phyloP scores from a whole-genome alignment of 1,140 invertebrate species.

The Drosophila bocqueti region DNA sequence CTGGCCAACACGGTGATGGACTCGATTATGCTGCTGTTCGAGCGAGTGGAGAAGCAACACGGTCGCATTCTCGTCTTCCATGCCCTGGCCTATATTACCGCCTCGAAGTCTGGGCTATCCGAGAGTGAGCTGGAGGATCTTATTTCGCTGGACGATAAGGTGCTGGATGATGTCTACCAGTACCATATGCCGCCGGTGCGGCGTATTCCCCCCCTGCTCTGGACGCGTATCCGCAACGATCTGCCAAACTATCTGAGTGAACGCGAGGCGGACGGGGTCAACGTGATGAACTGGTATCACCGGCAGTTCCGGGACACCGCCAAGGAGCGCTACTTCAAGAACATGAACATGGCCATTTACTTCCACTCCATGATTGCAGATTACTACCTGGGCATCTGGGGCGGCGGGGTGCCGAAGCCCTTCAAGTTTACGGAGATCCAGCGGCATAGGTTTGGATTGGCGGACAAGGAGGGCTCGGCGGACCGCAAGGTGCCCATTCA shows the following conservation, averaged over 20 bases:
- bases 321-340: slow-evolving; percentile 97
- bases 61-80: slow-evolving; percentile 97
- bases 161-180: slow-evolving; percentile 99
- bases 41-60: slow-evolving; percentile 97
- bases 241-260: slow-evolving; percentile 98
- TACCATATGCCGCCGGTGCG: slow-evolving; percentile 98
- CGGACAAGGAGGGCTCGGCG: slow-evolving; percentile 96
- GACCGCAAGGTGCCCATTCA: slow-evolving; percentile 98
- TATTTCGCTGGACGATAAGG: slow-evolving; percentile 97
- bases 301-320: slow-evolving; percentile 97
- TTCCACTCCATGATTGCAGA: slow-evolving; percentile 99
- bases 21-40: slow-evolving; percentile 98
- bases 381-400: slow-evolving; percentile 98
- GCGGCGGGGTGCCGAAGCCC: slow-evolving; percentile 96
- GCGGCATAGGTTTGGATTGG: slow-evolving; percentile 90
- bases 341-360: slow-evolving; percentile 97
- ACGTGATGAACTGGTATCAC: slow-evolving; percentile 99
- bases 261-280: slow-evolving; percentile 98
- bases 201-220: slow-evolving; percentile 96
- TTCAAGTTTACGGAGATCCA: slow-evolving; percentile 99
- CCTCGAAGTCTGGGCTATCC: slow-evolving; percentile 95
- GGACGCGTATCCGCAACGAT: slow-evolving; percentile 98
- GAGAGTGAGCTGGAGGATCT: slow-evolving; percentile 98
- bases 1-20: slow-evolving; percentile 98
- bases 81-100: slow-evolving; percentile 97